phyloP scores from a whole-genome alignment of 2,888 invertebrate species.

The Meganola albula region DNA sequence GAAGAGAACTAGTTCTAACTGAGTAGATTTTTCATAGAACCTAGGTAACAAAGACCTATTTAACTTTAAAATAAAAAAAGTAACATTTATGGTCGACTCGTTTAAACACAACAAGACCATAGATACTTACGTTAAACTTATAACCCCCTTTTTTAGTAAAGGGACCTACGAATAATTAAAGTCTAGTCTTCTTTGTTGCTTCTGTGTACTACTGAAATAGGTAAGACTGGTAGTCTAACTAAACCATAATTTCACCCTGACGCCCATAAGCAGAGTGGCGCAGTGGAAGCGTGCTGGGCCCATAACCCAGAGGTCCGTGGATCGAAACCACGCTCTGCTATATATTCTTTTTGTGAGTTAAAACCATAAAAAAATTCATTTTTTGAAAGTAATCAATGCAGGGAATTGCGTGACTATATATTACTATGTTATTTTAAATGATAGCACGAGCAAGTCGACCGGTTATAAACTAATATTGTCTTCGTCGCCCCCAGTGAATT shows the following conservation, averaged over 20 bases:
- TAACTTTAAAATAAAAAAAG: no score
- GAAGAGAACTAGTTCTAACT: no score
- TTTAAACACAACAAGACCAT: no score
- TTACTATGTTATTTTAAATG: constrained; percentile 30
- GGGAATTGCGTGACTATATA: constrained; percentile 29
- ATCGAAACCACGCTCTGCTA: constrained; percentile 91
- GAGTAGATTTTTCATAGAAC: no score
- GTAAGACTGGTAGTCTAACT: no score
- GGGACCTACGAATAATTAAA: no score
- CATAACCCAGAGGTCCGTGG: constrained; percentile 94
- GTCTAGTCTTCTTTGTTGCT: no score
- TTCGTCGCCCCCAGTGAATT: constrained; percentile 46
- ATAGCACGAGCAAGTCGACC: constrained; percentile 34
- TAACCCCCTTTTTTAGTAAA: no score
- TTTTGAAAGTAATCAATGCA: constrained; percentile 7
- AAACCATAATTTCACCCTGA: constrained; percentile 2
- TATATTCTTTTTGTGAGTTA: constrained; percentile 16
- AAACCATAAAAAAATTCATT: neutral
- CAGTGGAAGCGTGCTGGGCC: constrained; percentile 91
- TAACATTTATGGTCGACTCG: no score
- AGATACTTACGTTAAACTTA: no score
- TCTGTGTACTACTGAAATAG: no score
- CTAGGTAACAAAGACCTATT: no score
- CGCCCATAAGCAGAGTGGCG: constrained; percentile 82
- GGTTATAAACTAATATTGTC: constrained; percentile 48